These are phyloP conservation scores for Geothlypis trichas DNA, from an alignment of 2,113 vertebrate species.

Conservation along the genomic window DNA sequence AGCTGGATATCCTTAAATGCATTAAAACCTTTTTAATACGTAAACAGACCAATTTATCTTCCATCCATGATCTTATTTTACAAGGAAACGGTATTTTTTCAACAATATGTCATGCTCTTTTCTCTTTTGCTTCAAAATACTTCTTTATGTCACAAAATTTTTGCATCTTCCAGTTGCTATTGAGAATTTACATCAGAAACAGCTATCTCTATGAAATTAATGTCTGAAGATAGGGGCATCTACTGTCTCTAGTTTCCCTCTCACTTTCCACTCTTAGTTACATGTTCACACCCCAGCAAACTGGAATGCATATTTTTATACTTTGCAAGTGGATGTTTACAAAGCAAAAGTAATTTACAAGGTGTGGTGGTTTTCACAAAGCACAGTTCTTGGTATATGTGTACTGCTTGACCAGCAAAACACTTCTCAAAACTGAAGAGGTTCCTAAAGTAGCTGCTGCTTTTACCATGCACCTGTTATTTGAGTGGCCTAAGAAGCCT, in stretches of 20 bases:
- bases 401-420: neutral
- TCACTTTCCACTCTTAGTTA: neutral
- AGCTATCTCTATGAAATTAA: neutral
- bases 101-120: neutral
- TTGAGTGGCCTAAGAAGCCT: neutral
- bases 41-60: neutral
- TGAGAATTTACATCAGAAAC: neutral
- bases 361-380: neutral
- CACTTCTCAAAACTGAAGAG: neutral
- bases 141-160: neutral
- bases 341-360: neutral
- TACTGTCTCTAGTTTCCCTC: neutral
- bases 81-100: neutral
- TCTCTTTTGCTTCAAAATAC: neutral
- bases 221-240: neutral
- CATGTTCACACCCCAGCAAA: neutral
- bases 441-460: neutral
- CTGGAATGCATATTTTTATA: neutral
- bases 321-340: neutral
- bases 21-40: neutral
- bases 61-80: neutral
- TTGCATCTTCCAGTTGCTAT: neutral
- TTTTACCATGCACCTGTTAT: neutral
- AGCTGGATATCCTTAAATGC: neutral
- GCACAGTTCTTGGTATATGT: neutral